Conservation (phyloP, 2,888 invertebrate species). For the Orthosia cruda region DNA sequence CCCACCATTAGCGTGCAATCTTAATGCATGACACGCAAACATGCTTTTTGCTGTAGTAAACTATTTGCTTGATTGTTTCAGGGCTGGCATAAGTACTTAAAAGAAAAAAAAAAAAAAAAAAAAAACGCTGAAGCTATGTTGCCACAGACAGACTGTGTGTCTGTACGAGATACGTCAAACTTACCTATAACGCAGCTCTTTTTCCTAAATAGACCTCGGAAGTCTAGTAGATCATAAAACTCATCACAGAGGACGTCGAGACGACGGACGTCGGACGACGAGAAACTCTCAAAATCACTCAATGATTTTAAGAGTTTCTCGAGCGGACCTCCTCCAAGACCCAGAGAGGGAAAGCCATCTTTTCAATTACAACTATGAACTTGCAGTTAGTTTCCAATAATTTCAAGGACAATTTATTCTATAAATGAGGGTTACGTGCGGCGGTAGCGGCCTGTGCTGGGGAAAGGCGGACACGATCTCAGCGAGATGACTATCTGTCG, state of each 20-base stretch:
- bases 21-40: conserved; percentile 19
- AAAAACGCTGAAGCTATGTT: too few species aligned
- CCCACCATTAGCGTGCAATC: conserved; percentile 33
- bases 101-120: too few species aligned
- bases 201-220: background rate
- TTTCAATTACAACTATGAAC: conserved; percentile 38
- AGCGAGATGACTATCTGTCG: conserved; percentile 67
- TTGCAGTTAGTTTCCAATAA: conserved; percentile 59
- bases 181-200: too few species aligned
- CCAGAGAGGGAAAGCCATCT: conserved; percentile 40
- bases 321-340: conserved; percentile 5
- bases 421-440: conserved; percentile 62
- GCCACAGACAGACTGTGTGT: too few species aligned
- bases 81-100: background rate
- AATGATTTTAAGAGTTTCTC: conserved; percentile 9
- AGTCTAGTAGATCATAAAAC: background rate
- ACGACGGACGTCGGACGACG: too few species aligned
- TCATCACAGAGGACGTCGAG: background rate
- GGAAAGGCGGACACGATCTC: conserved; percentile 69
- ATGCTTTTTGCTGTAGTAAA: conserved; percentile 9
- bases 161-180: too few species aligned
- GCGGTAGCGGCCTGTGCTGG: conserved; percentile 22
- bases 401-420: conserved; percentile 71
- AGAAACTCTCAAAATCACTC: too few species aligned
- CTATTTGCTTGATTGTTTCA: conserved; percentile 2